Percentiles rank a stretch among this genome's conserved stretches.
phyloP scores from a whole-genome alignment of 2,797 vertebrate genomes.

The Todus mexicanus region DNA sequence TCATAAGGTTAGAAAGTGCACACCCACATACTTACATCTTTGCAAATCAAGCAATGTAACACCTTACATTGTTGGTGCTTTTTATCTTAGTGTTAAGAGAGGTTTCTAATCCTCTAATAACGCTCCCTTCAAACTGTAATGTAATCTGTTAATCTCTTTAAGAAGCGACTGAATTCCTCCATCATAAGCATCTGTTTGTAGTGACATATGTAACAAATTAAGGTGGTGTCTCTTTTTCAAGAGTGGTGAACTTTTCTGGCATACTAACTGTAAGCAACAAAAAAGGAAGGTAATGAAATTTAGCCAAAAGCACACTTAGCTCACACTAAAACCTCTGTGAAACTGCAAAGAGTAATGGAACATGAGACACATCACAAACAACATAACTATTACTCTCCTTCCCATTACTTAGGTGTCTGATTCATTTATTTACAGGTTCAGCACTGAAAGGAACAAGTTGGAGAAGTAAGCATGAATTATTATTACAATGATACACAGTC shows the following conservation, averaged over 20 bases:
- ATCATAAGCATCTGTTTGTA: constrained; percentile 15
- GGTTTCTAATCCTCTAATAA: constrained; percentile 39
- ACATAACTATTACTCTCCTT: neutral
- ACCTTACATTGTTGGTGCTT: neutral
- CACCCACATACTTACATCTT: neutral
- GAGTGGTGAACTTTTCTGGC: neutral
- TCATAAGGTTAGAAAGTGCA: neutral
- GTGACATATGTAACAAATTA: neutral
- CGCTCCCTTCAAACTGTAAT: constrained; percentile 8
- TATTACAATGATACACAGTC: neutral
- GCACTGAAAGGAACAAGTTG: neutral
- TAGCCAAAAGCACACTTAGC: neutral
- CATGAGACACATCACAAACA: neutral
- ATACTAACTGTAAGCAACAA: neutral
- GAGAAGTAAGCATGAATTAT: neutral
- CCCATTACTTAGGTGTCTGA: constrained; percentile 23
- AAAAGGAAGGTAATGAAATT: neutral
- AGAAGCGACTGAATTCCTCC: constrained; percentile 26
- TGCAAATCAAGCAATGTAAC: neutral
- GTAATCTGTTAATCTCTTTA: constrained; percentile 44
- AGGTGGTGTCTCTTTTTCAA: neutral
- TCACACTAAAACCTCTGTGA: neutral
- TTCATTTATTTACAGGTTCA: constrained; percentile 48
- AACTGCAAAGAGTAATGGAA: neutral
- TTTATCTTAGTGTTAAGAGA: neutral